These are phyloP conservation scores for Paratrypauchen microcephalus DNA, from an alignment of 2,797 vertebrate genomes.

Conservation along the genomic window DNA sequence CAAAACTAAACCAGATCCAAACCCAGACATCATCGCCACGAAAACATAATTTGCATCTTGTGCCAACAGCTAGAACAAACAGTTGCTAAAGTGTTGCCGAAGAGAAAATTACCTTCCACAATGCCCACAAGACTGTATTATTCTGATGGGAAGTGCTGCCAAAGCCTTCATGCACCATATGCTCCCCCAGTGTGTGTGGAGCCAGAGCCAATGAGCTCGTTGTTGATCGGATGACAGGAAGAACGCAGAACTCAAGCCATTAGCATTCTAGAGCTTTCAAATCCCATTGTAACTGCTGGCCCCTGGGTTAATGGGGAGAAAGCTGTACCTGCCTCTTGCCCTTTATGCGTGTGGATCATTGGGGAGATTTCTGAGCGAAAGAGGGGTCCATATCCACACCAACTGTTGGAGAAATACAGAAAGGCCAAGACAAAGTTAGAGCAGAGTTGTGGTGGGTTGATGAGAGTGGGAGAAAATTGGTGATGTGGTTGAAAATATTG, in stretches of 20 bases:
- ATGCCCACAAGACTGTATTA: conserved; percentile 36
- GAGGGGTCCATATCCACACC: neutral
- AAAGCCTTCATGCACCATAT: conserved; percentile 55
- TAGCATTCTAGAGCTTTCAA: conserved; percentile 48
- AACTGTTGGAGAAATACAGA: conserved; percentile 6
- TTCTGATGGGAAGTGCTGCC: conserved; percentile 35
- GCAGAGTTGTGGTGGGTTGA: neutral
- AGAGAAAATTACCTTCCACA: conserved; percentile 49
- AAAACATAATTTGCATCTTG: conserved; percentile 63
- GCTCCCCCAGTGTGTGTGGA: conserved; percentile 56
- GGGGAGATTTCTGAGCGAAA: too few relatives aligned
- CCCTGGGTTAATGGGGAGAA: conserved; percentile 51
- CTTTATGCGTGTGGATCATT: neutral
- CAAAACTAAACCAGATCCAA: neutral
- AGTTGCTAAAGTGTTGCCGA: conserved; percentile 29
- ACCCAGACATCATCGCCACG: conserved; percentile 11
- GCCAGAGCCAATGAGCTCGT: conserved; percentile 60
- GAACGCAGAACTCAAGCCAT: conserved; percentile 42
- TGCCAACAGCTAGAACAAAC: conserved; percentile 48
- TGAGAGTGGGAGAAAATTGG: neutral
- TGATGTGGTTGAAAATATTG: neutral
- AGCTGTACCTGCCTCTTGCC: conserved; percentile 23
- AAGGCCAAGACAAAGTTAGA: neutral
- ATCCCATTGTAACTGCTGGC: conserved; percentile 56
- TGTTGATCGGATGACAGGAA: conserved; percentile 59